Percentiles rank a stretch among this genome's conserved stretches.
These are phyloP conservation scores for Sebastes schlegelii DNA, from an alignment of 2,113 vertebrate species.

Conservation along the genomic window DNA sequence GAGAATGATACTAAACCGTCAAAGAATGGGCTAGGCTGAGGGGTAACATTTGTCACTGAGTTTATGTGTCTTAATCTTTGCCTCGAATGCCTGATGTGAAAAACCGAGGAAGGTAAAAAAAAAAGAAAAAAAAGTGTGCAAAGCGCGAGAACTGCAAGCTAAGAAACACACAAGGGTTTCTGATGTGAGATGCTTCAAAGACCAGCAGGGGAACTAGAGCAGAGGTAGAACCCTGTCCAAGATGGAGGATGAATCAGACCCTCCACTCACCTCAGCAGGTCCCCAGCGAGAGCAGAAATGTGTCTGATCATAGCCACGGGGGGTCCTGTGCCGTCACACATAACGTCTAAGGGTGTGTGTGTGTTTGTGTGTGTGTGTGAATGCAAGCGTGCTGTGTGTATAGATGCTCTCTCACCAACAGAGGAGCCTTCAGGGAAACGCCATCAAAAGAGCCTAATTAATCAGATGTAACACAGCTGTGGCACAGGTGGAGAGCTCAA, in stretches of 20 bases:
- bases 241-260: slow-evolving; percentile 46
- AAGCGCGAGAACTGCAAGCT: slow-evolving; percentile 33
- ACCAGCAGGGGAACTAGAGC: slow-evolving; percentile 26
- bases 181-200: slow-evolving; percentile 63
- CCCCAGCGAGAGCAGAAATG: slow-evolving; percentile 29
- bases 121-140: not conserved
- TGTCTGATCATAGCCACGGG: slow-evolving; percentile 60
- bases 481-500: slow-evolving; percentile 27
- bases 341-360: not conserved
- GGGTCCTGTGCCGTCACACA: slow-evolving; percentile 26
- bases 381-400: no score
- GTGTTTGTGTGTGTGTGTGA: slow-evolving; percentile 26
- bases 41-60: slow-evolving; percentile 29
- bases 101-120: not conserved
- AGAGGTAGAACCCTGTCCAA: slow-evolving; percentile 29
- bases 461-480: slow-evolving; percentile 47
- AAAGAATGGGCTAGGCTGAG: slow-evolving; percentile 19
- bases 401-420: slow-evolving; percentile 19
- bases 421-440: slow-evolving; percentile 35
- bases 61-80: slow-evolving; percentile 40
- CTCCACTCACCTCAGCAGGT: slow-evolving; percentile 29
- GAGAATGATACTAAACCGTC: slow-evolving; percentile 21
- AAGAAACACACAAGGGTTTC: slow-evolving; percentile 30
- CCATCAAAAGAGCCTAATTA: slow-evolving; percentile 65
- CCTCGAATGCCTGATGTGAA: slow-evolving; percentile 15